Base-by-base conservation (phyloP, 2,888 invertebrate genomes). In the Synergus gifuensis region DNA sequence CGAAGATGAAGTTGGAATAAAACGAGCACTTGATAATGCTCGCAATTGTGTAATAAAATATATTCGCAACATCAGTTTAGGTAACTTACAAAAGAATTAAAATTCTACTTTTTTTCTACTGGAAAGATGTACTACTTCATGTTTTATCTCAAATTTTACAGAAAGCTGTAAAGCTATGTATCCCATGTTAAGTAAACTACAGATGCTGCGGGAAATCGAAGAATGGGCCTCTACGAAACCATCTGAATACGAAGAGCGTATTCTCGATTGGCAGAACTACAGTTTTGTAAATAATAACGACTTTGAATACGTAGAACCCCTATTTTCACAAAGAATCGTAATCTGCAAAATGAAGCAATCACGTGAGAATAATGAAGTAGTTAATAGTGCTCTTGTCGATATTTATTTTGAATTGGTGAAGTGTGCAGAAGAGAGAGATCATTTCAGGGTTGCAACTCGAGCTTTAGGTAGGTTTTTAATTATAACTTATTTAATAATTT, bases 161-260 rank as follows among this genome's bases (percentile, higher is more conserved):
- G 96, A 97, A 91, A 96, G 96, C 86, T 94, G 95, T 85, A 95
- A 96, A 87, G 96, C 94, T 87, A 93, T 97, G 14, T 97, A 97
- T 79, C 83, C 83, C 87, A 95, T 95, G 93, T 95, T 82, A 92
- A 97, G 76, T 93, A 94, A 95, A 89, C 92, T 98, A 62, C 95
- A 96, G 88, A 91, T 95, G 86, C 92, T 97, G 11, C 94, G 94
- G 77, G 96, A 97, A 88, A 93, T 96, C 44, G 96, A 97, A 90
- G 95, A 96, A 85, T 95, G 80, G 42, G 86, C 87, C 16, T 87
- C 87, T 0, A 73, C 73, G 18, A 83, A 83, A 8, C 81, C 81
- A 9, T 78, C 84, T 7, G 81, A 87, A 64, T 86, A 92, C 40
- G 78, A 86, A 0, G 88, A 92, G 0, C 86, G 96, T 1, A 90